phyloP scores from a whole-genome alignment of 2,113 vertebrate genomes.

The Sinosuthora webbiana region DNA sequence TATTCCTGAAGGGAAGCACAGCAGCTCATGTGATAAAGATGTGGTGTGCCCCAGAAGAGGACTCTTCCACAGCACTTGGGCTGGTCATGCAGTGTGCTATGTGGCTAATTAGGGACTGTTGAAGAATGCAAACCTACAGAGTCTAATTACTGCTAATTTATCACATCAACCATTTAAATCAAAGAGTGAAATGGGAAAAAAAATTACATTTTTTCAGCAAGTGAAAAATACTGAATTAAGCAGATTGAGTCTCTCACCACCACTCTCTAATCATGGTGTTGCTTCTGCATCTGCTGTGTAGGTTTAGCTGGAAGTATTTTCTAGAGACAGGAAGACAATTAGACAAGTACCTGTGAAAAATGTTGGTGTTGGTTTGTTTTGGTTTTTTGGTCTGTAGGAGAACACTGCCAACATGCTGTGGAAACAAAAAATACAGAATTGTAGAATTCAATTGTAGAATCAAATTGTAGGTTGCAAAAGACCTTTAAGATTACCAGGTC shows the following conservation, averaged over 20 bases:
- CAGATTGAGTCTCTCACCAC: neutral
- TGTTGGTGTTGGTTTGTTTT: neutral
- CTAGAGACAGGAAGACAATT: neutral
- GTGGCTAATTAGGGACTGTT: neutral
- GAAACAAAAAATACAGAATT: neutral
- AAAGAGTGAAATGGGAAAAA: neutral
- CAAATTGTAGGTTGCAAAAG: neutral
- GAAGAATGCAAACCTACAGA: neutral
- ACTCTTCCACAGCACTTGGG: fast-evolving
- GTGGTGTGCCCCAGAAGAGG: fast-evolving
- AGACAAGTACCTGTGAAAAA: neutral
- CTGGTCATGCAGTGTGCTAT: neutral
- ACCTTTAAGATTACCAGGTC: neutral
- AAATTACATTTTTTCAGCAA: neutral
- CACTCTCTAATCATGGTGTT: neutral
- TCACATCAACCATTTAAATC: neutral
- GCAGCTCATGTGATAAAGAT: fast-evolving
- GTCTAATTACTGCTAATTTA: neutral
- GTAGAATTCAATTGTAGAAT: neutral
- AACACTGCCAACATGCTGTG: neutral
- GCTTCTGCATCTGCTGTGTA: neutral
- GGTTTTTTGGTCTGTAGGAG: neutral
- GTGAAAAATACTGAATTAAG: neutral
- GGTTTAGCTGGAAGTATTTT: neutral
- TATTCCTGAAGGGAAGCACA: neutral